These are phyloP conservation scores for Drosophila orena DNA, from an alignment of 1,140 invertebrate species.

Conservation along the genomic window DNA sequence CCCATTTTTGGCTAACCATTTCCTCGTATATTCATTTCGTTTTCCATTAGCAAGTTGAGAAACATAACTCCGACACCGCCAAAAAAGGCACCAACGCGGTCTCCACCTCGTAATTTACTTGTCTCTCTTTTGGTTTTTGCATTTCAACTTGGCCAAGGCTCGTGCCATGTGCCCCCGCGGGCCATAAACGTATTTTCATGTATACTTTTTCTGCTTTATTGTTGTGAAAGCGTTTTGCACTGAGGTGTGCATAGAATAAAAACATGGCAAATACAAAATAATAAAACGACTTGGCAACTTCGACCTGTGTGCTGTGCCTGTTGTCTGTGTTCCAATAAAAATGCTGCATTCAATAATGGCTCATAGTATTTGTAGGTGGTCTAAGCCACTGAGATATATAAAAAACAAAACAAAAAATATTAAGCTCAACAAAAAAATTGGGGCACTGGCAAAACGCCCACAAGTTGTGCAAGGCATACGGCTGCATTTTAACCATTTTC, in stretches of 20 bases:
- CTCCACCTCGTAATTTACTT: slow-evolving; percentile 33
- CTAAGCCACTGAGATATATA: slow-evolving; percentile 14
- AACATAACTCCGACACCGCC: slow-evolving; percentile 35
- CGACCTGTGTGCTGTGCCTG: slow-evolving; percentile 29
- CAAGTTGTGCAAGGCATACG: slow-evolving; percentile 60
- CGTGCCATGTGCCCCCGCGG: slow-evolving; percentile 65
- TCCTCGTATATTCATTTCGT: slow-evolving; percentile 27
- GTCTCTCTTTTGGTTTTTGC: slow-evolving; percentile 53
- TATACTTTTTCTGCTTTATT: slow-evolving; percentile 40
- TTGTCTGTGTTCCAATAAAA: slow-evolving; percentile 35
- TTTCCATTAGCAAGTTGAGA: slow-evolving; percentile 33
- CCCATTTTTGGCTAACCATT: slow-evolving; percentile 18
- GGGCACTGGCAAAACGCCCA: slow-evolving; percentile 56
- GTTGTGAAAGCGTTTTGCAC: slow-evolving; percentile 63
- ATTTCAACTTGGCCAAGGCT: slow-evolving; percentile 70
- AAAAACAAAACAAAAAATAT: slow-evolving; percentile 5
- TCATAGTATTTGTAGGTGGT: slow-evolving; percentile 74
- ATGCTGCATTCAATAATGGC: slow-evolving; percentile 66
- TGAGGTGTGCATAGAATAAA: slow-evolving; percentile 59
- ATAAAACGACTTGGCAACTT: slow-evolving; percentile 33
- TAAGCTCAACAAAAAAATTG: slow-evolving; percentile 12
- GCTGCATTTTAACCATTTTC: slow-evolving; percentile 33
- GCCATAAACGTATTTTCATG: slow-evolving; percentile 43
- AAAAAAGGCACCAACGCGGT: slow-evolving; percentile 35
- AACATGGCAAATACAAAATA: slow-evolving; percentile 29